These are phyloP conservation scores for Marcusenius ussheri DNA, from an alignment of 2,113 vertebrate genomes.

Conservation along the genomic window DNA sequence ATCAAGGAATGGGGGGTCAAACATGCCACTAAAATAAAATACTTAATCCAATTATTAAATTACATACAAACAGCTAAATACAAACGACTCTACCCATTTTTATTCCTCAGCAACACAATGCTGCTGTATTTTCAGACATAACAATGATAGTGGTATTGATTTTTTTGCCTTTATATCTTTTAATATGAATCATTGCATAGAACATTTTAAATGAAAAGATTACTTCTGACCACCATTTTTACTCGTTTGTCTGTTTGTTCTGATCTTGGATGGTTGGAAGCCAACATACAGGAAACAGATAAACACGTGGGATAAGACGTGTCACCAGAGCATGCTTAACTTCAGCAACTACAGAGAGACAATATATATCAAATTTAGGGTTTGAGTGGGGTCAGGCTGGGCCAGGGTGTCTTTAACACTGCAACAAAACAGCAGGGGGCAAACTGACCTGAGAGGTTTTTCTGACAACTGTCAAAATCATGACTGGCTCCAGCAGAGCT, in stretches of 20 bases:
- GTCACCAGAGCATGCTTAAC: slow-evolving; percentile 23
- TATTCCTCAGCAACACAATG: slow-evolving; percentile 54
- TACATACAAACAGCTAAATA: slow-evolving; percentile 72
- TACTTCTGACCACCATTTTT: slow-evolving; percentile 55
- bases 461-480: neutral
- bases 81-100: slow-evolving; percentile 69
- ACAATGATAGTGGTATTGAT: slow-evolving; percentile 67
- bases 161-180: slow-evolving; percentile 69
- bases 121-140: slow-evolving; percentile 71
- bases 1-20: slow-evolving; percentile 58
- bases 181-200: slow-evolving; percentile 96
- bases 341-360: slow-evolving; percentile 13
- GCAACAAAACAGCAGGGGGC: slow-evolving; percentile 25
- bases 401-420: slow-evolving; percentile 14
- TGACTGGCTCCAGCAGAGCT: neutral
- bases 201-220: slow-evolving; percentile 81
- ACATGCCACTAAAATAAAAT: slow-evolving; percentile 87
- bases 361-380: slow-evolving; percentile 17
- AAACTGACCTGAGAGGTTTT: slow-evolving; percentile 25
- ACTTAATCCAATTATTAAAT: slow-evolving; percentile 56
- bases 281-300: slow-evolving; percentile 32
- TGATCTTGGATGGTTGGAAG: slow-evolving; percentile 42
- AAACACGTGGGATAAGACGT: slow-evolving; percentile 16
- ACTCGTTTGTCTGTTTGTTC: slow-evolving; percentile 8
- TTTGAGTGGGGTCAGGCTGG: neutral